phyloP scores from a whole-genome alignment of 1,140 invertebrate species.

The Oryzaephilus surinamensis region DNA sequence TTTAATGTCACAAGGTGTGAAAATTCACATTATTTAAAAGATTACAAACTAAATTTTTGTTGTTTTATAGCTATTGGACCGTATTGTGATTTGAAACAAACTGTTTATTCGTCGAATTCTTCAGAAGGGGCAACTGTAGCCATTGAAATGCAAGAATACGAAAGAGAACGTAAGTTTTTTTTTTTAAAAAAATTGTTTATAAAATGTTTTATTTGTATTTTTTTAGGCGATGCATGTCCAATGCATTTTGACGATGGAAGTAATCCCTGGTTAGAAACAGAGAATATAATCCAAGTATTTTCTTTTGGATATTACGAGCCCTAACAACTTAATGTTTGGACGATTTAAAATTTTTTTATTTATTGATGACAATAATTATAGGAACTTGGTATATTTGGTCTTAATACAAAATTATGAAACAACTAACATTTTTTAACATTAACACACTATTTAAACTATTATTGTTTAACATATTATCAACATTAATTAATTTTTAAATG shows the following conservation, averaged over 20 bases:
- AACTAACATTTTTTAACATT: no score
- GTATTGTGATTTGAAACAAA: conserved; percentile 83
- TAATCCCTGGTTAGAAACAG: conserved; percentile 69
- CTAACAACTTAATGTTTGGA: no score
- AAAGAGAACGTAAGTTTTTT: conserved; percentile 64
- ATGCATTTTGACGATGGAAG: conserved; percentile 89
- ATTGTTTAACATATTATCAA: no score
- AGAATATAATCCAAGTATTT: conserved; percentile 61
- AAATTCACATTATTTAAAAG: conserved; percentile 1
- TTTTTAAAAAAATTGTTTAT: conserved; percentile 6
- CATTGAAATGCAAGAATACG: conserved; percentile 83
- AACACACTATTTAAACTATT: no score
- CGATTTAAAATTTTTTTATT: no score
- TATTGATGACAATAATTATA: no score
- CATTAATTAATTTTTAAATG: no score
- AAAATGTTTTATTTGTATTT: conserved; percentile 6
- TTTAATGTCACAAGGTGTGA: conserved; percentile 65
- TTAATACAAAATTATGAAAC: no score
- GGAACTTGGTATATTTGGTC: no score
- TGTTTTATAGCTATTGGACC: conserved; percentile 61
- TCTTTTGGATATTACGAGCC: conserved; percentile 34
- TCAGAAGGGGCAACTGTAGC: conserved; percentile 85
- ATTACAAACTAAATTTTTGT: conserved; percentile 4
- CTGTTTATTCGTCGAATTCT: conserved; percentile 77
- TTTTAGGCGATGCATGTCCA: conserved; percentile 76